Evolutionary conservation across 2,888 invertebrate genomes (phyloP), one percentile per base, ranked within the genome.

Genomic region (Electrophaes corylata): DNA sequence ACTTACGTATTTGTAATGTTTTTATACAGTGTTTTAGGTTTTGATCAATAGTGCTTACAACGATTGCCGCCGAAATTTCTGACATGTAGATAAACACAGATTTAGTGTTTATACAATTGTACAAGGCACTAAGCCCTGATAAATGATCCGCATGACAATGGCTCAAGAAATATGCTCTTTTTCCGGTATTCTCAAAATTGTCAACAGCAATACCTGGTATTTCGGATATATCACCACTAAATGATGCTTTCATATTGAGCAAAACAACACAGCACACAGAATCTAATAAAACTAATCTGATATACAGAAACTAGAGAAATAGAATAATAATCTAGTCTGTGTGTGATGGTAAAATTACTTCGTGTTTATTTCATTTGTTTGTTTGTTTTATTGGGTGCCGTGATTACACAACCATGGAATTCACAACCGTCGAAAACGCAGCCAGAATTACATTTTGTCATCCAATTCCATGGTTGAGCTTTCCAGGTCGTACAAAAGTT

Each of bases 111-210:
- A 43, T 43, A 14, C 14, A 4, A 0, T 60, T 18, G 0, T 72
- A 45, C 1, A 84, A 69, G 0, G 6, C 26, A 0, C 31, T 0
- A 1, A 95, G 69, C 0, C 95, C 95, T 3, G 72, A 52, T 70
- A 93, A 93, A 68, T 95, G 95, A 75, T 95, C 95, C 0, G 71
- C 66, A 65, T 95, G 95, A 62, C 93, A 94, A 69, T 95, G 95
- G 26, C 94, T 94, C 4, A 95, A 72, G 71, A 95, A 95, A 76
- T 93, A 95, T 0, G 91, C 91, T 37, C 83, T 82, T 44, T 87
- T 72, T 63, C 92, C 90, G 0, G 81, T 66, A 33, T 73, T 78
- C 57, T 89, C 83, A 64, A 94, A 95, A 62, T 93, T 89, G 80
- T 95, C 95, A 3, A 94, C 92, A 1, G 92, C 88, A 48, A 95